Evolutionary conservation across 2,888 invertebrate genomes (phyloP).

Genomic region (Sphaeridia pumilis): DNA sequence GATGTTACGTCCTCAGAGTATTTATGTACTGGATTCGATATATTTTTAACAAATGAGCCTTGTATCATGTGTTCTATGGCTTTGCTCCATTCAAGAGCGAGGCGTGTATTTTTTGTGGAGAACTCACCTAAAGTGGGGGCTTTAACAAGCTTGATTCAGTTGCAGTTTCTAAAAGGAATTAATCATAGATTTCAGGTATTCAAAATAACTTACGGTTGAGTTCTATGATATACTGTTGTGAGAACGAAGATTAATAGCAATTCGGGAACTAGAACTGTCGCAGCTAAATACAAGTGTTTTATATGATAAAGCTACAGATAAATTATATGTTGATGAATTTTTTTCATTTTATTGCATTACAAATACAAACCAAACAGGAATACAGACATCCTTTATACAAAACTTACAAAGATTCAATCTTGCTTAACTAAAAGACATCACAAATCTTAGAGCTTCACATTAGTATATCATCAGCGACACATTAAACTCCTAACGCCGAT

Average conservation of each 20-base stretch:
- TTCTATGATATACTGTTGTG: neutral
- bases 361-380: too few relatives aligned
- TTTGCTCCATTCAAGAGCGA: conserved; percentile 74
- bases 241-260: too few relatives aligned
- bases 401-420: too few relatives aligned
- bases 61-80: conserved; percentile 96
- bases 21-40: conserved; percentile 74
- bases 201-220: conserved; percentile 22
- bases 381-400: too few relatives aligned
- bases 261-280: too few relatives aligned
- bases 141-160: conserved; percentile 55
- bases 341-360: too few relatives aligned
- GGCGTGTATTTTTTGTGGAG: conserved; percentile 63
- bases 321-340: too few relatives aligned
- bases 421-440: too few relatives aligned
- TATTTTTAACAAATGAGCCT: conserved; percentile 72
- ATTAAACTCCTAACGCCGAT: neutral
- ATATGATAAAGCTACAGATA: too few relatives aligned
- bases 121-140: conserved; percentile 50
- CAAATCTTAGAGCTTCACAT: too few relatives aligned
- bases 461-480: too few relatives aligned
- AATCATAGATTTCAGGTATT: conserved; percentile 91
- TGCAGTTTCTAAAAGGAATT: conserved; percentile 64
- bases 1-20: conserved; percentile 18
- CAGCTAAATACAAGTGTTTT: too few relatives aligned